Base-by-base conservation (phyloP, 2,797 vertebrate genomes). In the Halcyon badia region DNA sequence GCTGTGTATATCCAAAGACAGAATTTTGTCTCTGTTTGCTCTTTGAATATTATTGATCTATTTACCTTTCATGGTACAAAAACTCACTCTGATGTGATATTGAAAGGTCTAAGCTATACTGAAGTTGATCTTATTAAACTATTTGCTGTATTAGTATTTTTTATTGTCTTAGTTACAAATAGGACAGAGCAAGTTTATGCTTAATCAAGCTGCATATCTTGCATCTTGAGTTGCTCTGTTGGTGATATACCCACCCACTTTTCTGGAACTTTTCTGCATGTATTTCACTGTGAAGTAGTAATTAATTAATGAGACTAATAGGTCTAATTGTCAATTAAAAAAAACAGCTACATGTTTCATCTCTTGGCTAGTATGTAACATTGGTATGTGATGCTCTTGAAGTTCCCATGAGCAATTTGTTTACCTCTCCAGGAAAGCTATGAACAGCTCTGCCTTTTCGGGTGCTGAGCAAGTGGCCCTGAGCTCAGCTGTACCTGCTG, bases 21-120 rank as follows among this genome's bases (percentile, higher is more conserved):
- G 25, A 87, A 44, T 92, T 87, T 89, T 83, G 8, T 26, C 54
- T 72, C 13, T 44, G 26, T 90, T 91, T 82, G 19, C 49, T 80
- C 44, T 81, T 89, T 75, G 42, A 80, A 33, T 80, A 24, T 66
- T 85, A 68, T 64, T 37, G 21, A 30, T 68, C 57, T 44, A 2
- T 69, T 84, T 60, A 80, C 13, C 31, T 70, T 52, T 85, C 16
- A 10, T 11, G 39, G 25, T 54, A n/a, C 33, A 5, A 39, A 61
- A 33, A 56, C 77, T 83, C 73, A 60, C 28, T 76, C 70, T 62
- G 66, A 48, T 68, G 37, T 4, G 1, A 37, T 66, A 68, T 4
- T 52, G 41, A 78, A 84, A 28, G 26, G 8, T 52, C 39, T 33
- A 57, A 70, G 54, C 42, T 70, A 26, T 31, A 26, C 19, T 69